Evolutionary conservation across 2,113 vertebrate species (phyloP).

Genomic region (Tetraodon nigroviridis): DNA sequence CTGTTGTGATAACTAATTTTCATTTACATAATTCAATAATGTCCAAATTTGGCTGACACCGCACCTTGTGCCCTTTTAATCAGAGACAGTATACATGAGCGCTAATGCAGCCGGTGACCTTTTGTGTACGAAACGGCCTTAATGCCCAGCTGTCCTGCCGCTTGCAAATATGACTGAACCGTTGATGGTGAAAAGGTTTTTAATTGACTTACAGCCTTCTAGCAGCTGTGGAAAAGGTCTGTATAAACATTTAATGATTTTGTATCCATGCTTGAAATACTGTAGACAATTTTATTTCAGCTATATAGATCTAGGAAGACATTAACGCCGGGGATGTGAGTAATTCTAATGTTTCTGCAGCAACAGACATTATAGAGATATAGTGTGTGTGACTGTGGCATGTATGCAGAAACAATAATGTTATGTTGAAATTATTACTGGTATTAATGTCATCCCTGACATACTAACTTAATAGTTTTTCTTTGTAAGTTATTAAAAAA

Average conservation of each 20-base stretch:
- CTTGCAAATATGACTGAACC: constrained; percentile 29
- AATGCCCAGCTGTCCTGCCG: constrained; percentile 19
- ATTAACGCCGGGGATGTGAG: no score
- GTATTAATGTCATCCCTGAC: no score
- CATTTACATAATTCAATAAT: constrained; percentile 38
- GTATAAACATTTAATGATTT: constrained; percentile 13
- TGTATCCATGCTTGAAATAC: neutral
- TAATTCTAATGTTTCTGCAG: no score
- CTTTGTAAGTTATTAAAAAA: no score
- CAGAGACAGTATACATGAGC: constrained; percentile 34
- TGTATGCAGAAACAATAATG: no score
- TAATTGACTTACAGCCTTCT: constrained; percentile 52
- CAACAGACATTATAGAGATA: no score
- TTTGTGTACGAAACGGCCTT: constrained; percentile 39
- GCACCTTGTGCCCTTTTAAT: constrained; percentile 52
- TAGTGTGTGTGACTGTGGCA: no score
- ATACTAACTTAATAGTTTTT: no score
- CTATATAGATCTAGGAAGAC: no score
- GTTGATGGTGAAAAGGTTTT: constrained; percentile 30
- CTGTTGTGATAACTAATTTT: constrained; percentile 38
- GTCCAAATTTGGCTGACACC: constrained; percentile 40
- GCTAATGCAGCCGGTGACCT: constrained; percentile 51
- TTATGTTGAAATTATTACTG: no score
- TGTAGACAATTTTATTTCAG: no score
- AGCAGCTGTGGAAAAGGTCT: constrained; percentile 36